Conservation (phyloP, 1,140 invertebrate species). For the Trachymyrmex cornetzi region DNA sequence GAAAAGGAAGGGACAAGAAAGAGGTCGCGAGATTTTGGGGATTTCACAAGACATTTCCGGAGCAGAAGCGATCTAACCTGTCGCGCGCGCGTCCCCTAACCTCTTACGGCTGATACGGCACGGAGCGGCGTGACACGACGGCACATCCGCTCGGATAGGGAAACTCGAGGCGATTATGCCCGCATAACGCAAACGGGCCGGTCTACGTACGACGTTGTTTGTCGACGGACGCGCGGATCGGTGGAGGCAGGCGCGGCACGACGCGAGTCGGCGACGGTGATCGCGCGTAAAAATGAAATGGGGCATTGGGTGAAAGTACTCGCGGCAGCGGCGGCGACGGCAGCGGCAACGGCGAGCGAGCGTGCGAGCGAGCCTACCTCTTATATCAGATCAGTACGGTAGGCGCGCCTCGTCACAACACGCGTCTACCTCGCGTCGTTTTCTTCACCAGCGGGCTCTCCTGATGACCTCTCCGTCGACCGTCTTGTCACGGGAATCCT, state of each 20-base stretch:
- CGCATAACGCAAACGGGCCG: slow-evolving; percentile 32
- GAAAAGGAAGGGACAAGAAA: neutral
- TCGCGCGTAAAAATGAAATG: slow-evolving; percentile 86
- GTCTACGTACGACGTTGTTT: slow-evolving; percentile 22
- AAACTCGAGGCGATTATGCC: slow-evolving; percentile 20
- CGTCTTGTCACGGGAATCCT: slow-evolving; percentile 27
- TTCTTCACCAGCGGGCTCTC: slow-evolving; percentile 7
- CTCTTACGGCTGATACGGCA: too few relatives aligned
- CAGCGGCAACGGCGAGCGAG: slow-evolving; percentile 61
- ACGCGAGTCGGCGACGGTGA: slow-evolving; percentile 60
- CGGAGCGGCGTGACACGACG: neutral
- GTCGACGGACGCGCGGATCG: slow-evolving; percentile 5
- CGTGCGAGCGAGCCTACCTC: slow-evolving; percentile 53
- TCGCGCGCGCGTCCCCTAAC: slow-evolving; percentile 24
- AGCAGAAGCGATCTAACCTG: slow-evolving; percentile 29
- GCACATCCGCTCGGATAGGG: slow-evolving; percentile 1
- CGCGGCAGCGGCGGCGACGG: slow-evolving; percentile 71
- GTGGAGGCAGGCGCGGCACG: slow-evolving; percentile 54
- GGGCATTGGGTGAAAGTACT: slow-evolving; percentile 87
- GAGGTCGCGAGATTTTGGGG: too few relatives aligned
- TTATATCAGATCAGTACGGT: slow-evolving; percentile 82
- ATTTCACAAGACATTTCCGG: neutral
- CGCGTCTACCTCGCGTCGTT: slow-evolving; percentile 45
- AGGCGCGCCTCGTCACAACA: slow-evolving; percentile 59
- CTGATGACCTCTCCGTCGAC: slow-evolving; percentile 41